Evolutionary conservation across 1,140 invertebrate species (phyloP), one percentile per base, ranked within the genome.

Genomic region (Vanessa atalanta): DNA sequence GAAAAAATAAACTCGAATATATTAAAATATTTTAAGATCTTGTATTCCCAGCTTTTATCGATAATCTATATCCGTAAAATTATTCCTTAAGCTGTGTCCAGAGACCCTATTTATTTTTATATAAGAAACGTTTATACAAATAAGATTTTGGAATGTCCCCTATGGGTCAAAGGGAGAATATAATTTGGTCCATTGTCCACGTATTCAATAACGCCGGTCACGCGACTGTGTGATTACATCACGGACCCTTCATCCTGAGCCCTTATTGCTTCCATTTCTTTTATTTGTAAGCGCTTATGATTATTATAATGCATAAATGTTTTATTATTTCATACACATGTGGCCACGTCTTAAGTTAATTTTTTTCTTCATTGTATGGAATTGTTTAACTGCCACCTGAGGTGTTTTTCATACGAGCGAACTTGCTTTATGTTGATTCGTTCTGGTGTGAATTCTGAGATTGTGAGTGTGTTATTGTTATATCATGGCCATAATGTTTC

Each of bases 131-230:
- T 61, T 70, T 60, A 61, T n/a, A 61, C 53, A 66, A 51, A 73
- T 50, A 73, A 67, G 65, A 67, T 68, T 60, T n/a, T 73, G 57
- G 23, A 63, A 74, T 65, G 23, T 70, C 67, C 51, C 69, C 57
- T 72, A 63, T 31, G 50, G 67, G 73, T 70, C 51, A 70, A 75
- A 48, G 37, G 26, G 60, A 75, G 20, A 20, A 47, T 65, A 66
- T 67, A 70, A 69, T 57, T 65, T 53, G 51, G 50, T 37, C 61
- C 73, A 61, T 63, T 75, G 73, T 65, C 73, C 73, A 75, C 63
- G 73, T 75, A 43, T 75, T 70, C 73, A 70, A 75, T 75, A 75
- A 65, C 67, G 64, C 64, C 23, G 66, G 73, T 75, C 67, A 75
- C 72, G 72, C 67, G 67, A 70, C 73, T 57, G 23, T 60, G 37